A percentile compares a stretch with the other conserved stretches of the same genome.
These are phyloP conservation scores for Drosophila orena DNA, from an alignment of 1,140 invertebrate species.

Conservation along the genomic window DNA sequence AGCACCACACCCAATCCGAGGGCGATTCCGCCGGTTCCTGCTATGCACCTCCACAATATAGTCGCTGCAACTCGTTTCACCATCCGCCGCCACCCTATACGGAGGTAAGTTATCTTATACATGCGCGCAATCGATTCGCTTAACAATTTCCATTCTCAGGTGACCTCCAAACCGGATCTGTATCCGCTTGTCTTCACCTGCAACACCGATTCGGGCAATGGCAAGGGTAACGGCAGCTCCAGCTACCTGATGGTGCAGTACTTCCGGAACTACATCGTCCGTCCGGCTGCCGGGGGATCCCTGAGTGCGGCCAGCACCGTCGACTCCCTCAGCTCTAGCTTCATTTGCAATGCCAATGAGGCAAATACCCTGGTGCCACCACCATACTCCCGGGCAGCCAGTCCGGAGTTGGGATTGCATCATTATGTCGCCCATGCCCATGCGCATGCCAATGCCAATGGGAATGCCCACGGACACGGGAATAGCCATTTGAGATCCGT, in stretches of 20 bases:
- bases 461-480: constrained; percentile 7
- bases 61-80: constrained; percentile 91
- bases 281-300: constrained; percentile 89
- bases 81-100: constrained; percentile 92
- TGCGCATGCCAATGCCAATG: constrained; percentile 20
- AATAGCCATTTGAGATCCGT: constrained; percentile 17
- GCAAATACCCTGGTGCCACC: constrained; percentile 92
- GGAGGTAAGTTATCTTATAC: constrained; percentile 86
- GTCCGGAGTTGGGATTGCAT: constrained; percentile 87
- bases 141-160: constrained; percentile 85
- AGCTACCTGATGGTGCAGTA: constrained; percentile 93
- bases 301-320: constrained; percentile 92
- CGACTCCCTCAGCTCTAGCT: constrained; percentile 93
- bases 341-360: constrained; percentile 92
- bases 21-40: constrained; percentile 90
- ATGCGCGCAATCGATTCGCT: background rate
- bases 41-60: constrained; percentile 91
- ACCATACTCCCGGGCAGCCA: constrained; percentile 92
- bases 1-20: constrained; percentile 87
- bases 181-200: constrained; percentile 93
- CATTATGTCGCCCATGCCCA: constrained; percentile 80
- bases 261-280: constrained; percentile 90
- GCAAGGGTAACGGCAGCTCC: constrained; percentile 88
- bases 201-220: constrained; percentile 87
- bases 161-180: constrained; percentile 93